Evolutionary conservation across 2,797 vertebrate species (phyloP).

Genomic region (Catamblyrhynchus diadema): DNA sequence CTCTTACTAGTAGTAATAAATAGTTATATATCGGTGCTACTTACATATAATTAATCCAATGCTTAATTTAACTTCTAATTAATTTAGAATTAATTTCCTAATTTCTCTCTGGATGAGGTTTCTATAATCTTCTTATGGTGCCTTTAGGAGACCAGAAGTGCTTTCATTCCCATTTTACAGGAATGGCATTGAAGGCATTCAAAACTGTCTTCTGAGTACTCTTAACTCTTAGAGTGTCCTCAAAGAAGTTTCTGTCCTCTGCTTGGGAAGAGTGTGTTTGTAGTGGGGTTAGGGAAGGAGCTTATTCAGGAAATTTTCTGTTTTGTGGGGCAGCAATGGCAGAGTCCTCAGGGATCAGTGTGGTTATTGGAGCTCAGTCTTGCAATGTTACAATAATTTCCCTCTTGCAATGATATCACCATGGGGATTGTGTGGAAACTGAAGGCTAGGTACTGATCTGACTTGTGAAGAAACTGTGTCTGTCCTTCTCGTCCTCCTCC

Average conservation of each 20-base stretch:
- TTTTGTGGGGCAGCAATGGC: not conserved
- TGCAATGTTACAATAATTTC: not conserved
- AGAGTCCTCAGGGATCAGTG: not conserved
- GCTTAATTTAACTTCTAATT: conserved; percentile 57
- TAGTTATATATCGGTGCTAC: not conserved
- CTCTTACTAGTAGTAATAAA: not conserved
- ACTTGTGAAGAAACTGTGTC: not conserved
- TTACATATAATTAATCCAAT: conserved; percentile 46
- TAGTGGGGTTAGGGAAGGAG: not conserved
- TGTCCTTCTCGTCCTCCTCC: not conserved
- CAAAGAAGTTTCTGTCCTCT: not conserved
- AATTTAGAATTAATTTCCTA: conserved; percentile 46
- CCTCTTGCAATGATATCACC: not conserved
- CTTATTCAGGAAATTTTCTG: not conserved
- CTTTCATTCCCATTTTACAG: not conserved
- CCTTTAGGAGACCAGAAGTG: not conserved
- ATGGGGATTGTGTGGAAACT: not conserved
- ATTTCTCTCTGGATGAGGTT: conserved; percentile 1
- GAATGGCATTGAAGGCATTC: not conserved
- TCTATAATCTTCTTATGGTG: not conserved
- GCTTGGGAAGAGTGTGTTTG: not conserved
- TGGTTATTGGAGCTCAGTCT: not conserved
- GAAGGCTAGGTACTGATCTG: not conserved
- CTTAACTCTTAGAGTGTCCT: not conserved
- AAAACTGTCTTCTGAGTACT: not conserved